Evolutionary conservation across 2,888 invertebrate species (phyloP), one percentile per base, ranked within the genome.

Genomic region (Diplolepis rosae): DNA sequence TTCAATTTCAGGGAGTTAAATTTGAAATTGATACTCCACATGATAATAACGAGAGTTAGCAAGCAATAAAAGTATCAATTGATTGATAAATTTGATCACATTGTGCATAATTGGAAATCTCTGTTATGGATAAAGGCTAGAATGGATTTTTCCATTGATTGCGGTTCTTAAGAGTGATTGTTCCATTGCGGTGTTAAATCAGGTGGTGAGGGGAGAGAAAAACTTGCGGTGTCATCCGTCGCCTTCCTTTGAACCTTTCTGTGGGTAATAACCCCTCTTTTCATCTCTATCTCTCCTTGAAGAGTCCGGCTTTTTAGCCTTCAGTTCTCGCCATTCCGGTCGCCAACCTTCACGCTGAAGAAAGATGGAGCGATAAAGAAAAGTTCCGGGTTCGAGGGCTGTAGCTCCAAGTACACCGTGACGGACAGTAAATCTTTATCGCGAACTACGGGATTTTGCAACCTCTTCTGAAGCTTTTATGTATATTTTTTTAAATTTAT

Each of bases 341-440:
- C 72, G 50, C 65, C 52, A 76, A 73, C 72, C 72, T 66, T 32
- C 74, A 71, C 70, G 72, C 74, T 61, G 35, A 61, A 61, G 61
- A 18, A 61, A 61, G 73, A 74, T 74, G 68, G 70, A 70, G 71
- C 71, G 77, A 77, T 77, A 73, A 74, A 77, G 77, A 77, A 74
- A 77, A 77, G 76, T 77, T 73, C 70, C 65, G 71, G 74, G 72
- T 74, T 76, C 68, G 45, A 70, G 73, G 73, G 72, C 35, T 61
- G 39, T n/a, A n/a, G 70, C 68, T 70, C 68, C 70, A 70, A 69
- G 66, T 65, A 70, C 70, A 72, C 68, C 71, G 68, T 66, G 71
- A 74, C 76, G 72, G 76, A 77, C 74, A 74, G 73, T 77, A 77
- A 77, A 77, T 77, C 74, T 72, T 77, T 77, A 77, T 77, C 76